A percentile compares a stretch with the other conserved stretches of the same genome.
phyloP scores from a whole-genome alignment of 53 echinoderm and acorn worm genomes.

The Holothuria scabra region DNA sequence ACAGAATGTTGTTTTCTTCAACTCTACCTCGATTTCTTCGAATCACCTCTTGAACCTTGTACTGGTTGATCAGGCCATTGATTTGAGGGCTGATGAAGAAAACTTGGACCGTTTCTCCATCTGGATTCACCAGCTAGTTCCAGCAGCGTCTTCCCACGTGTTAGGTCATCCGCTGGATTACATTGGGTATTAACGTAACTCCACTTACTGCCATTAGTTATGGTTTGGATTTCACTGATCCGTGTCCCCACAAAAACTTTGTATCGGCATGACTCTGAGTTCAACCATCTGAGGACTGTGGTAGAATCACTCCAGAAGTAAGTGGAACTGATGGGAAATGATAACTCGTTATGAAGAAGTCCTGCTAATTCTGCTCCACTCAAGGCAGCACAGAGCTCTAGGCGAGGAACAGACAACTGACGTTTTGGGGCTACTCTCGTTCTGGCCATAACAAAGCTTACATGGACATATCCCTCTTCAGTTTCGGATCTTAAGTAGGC shows the following conservation, averaged over 20 bases:
- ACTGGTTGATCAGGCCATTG: background rate
- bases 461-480: too few species aligned
- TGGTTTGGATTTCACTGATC: constrained; percentile 5
- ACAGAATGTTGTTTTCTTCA: background rate
- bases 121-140: background rate
- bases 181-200: background rate
- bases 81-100: background rate
- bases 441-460: too few species aligned
- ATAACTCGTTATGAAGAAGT: too few species aligned
- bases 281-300: too few species aligned
- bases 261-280: background rate
- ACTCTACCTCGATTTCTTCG: background rate
- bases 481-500: too few species aligned
- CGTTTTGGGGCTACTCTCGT: too few species aligned
- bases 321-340: too few species aligned
- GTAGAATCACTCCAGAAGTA: too few species aligned
- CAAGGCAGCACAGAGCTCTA: too few species aligned
- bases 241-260: background rate
- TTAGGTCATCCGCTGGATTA: background rate
- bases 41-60: background rate
- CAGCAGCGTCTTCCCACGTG: background rate
- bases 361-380: too few species aligned
- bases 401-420: too few species aligned
- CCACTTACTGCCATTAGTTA: background rate
- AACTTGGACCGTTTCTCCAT: background rate